These are phyloP conservation scores for Cirrhinus mrigala DNA, from an alignment of 2,797 vertebrate species.

Conservation along the genomic window DNA sequence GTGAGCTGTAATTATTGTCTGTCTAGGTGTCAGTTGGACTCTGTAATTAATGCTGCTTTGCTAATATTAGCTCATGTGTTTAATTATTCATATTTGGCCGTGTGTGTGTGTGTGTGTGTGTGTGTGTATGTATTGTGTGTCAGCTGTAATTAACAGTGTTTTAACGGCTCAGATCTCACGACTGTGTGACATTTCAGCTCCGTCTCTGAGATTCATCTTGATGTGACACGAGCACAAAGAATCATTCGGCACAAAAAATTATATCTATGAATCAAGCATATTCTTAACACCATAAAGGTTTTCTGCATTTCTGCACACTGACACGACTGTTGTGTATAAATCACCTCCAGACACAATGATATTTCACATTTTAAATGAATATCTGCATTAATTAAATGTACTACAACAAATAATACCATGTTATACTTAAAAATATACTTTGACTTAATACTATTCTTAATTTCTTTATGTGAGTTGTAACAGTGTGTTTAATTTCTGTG, in stretches of 20 bases:
- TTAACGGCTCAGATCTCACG: constrained; percentile 5
- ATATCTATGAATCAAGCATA: not conserved
- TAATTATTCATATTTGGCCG: constrained; percentile 54
- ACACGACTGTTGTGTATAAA: not conserved
- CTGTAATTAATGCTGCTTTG: constrained; percentile 31
- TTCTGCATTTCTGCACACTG: not conserved
- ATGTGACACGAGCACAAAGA: not conserved
- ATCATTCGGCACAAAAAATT: not conserved
- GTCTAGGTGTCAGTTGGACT: not conserved
- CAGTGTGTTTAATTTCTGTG: not conserved
- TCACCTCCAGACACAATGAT: not conserved
- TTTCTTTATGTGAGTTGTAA: not conserved
- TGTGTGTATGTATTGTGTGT: constrained; percentile 2
- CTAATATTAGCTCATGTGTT: constrained; percentile 55
- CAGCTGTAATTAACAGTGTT: constrained; percentile 1
- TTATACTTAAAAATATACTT: not conserved
- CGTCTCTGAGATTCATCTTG: not conserved
- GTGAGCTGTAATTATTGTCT: constrained; percentile 60
- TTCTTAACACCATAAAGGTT: not conserved
- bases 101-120: not conserved
- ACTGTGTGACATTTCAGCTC: constrained; percentile 1
- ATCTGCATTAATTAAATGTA: not conserved
- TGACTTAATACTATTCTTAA: no score
- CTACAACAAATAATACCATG: not conserved
- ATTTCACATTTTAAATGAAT: not conserved